A percentile compares a stretch with the other conserved stretches of the same genome.
phyloP scores from a whole-genome alignment of 2,888 invertebrate genomes.

The Protonemura montana region DNA sequence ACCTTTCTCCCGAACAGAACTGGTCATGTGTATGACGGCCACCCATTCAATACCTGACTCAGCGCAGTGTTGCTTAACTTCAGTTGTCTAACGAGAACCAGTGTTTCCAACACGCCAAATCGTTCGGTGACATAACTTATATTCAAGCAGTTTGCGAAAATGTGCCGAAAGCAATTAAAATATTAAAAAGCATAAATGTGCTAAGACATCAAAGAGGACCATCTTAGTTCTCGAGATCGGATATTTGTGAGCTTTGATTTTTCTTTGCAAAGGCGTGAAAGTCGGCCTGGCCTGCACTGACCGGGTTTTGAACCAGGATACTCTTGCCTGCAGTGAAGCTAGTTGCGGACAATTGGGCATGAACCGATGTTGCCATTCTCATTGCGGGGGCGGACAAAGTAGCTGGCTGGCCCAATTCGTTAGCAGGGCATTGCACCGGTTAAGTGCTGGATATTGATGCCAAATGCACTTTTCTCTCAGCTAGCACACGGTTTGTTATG shows the following conservation, averaged over 20 bases:
- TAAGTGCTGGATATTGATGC: neutral
- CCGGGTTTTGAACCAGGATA: constrained; percentile 12
- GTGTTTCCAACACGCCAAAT: too few species aligned
- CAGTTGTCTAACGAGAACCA: too few species aligned
- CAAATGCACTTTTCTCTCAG: neutral
- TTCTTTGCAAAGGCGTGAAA: neutral
- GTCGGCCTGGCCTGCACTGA: neutral
- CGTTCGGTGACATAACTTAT: too few species aligned
- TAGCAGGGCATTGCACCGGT: too few species aligned
- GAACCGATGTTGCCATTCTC: neutral
- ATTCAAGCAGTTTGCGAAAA: too few species aligned
- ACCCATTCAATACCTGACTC: too few species aligned
- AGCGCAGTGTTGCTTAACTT: too few species aligned
- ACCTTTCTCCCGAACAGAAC: too few species aligned
- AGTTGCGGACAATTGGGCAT: neutral
- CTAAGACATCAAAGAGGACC: neutral
- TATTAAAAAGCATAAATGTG: neutral
- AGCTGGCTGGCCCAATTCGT: neutral
- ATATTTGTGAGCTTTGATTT: neutral
- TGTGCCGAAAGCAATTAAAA: too few species aligned
- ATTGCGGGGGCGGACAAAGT: neutral
- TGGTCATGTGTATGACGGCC: too few species aligned
- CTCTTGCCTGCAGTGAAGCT: neutral
- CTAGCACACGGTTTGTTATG: neutral
- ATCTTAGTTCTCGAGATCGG: neutral